These are phyloP conservation scores for Actinemys pallida DNA, from an alignment of 2,113 vertebrate genomes.

Conservation along the genomic window DNA sequence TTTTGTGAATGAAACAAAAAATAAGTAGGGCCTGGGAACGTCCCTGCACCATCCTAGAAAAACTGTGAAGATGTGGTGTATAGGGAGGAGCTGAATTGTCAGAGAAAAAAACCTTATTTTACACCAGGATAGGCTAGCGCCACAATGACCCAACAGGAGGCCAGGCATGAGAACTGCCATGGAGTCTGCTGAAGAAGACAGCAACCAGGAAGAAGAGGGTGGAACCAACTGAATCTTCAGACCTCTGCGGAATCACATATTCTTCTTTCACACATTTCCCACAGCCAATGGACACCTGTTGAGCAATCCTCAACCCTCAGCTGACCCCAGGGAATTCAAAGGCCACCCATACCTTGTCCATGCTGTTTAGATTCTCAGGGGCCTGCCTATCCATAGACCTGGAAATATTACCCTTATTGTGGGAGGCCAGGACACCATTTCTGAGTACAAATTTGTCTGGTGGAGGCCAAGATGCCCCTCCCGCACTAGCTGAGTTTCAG, in stretches of 20 bases:
- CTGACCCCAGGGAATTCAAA: slow-evolving; percentile 40
- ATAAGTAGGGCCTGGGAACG: neutral
- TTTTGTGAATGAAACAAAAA: neutral
- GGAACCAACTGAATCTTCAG: neutral
- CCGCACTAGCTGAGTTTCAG: slow-evolving; percentile 6
- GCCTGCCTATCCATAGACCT: neutral
- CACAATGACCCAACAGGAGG: neutral
- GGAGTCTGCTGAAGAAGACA: neutral
- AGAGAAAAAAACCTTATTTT: neutral
- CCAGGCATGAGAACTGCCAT: neutral
- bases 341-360: neutral
- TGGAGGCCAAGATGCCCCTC: neutral
- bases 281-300: slow-evolving; percentile 2
- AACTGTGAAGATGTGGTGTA: neutral
- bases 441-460: too few relatives aligned
- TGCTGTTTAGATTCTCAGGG: neutral
- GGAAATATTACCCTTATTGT: neutral
- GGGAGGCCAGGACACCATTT: neutral
- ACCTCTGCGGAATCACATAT: slow-evolving; percentile 16
- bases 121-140: neutral
- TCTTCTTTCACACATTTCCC: neutral
- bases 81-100: neutral
- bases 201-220: neutral
- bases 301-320: neutral
- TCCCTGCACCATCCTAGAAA: neutral